Conservation (phyloP, 2,888 invertebrate species). For the Ariolimax columbianus region DNA sequence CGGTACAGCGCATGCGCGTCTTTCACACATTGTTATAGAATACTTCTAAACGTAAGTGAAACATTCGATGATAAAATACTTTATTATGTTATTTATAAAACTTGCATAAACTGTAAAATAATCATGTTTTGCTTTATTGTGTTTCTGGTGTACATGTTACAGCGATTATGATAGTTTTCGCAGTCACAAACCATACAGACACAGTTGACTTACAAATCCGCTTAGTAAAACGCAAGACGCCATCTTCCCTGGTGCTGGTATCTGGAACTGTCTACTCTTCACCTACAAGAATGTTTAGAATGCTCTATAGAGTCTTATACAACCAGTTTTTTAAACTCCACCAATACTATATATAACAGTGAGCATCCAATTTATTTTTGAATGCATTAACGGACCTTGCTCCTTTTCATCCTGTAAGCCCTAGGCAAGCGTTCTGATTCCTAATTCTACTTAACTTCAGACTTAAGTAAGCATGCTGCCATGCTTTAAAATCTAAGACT, state of each 20-base stretch:
- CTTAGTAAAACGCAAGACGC: neutral
- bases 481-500: too few species aligned
- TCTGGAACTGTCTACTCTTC: too few species aligned
- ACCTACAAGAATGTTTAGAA: too few species aligned
- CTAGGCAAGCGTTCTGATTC: too few species aligned
- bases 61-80: neutral
- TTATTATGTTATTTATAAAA: neutral
- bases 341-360: too few species aligned
- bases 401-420: too few species aligned
- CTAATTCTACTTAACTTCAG: too few species aligned
- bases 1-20: slow-evolving; percentile 52
- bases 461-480: too few species aligned
- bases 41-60: slow-evolving; percentile 46
- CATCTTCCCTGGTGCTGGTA: neutral
- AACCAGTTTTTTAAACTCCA: too few species aligned
- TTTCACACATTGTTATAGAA: slow-evolving; percentile 10
- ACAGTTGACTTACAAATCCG: neutral
- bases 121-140: neutral
- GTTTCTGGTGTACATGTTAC: neutral
- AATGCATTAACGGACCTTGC: too few species aligned
- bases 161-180: neutral
- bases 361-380: too few species aligned
- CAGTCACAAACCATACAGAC: neutral
- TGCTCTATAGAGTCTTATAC: too few species aligned
- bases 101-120: neutral